These are phyloP conservation scores for Melanostoma scalare DNA, from an alignment of 2,888 invertebrate species.

Conservation along the genomic window DNA sequence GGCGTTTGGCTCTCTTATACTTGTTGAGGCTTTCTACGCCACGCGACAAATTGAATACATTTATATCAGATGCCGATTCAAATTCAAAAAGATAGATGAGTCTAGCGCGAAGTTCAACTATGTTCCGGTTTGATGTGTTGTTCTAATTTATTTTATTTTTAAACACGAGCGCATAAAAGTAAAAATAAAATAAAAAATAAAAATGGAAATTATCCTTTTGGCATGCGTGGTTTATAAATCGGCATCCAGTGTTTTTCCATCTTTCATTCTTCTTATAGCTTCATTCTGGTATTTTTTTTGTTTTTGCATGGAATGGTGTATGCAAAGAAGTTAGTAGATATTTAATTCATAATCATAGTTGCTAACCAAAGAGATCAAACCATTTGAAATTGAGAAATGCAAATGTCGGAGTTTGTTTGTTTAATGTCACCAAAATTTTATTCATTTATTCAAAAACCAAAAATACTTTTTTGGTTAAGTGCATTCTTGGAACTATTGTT, in stretches of 20 bases:
- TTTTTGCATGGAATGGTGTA: conserved; percentile 3
- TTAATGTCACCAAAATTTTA: too few species aligned
- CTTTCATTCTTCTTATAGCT: conserved; percentile 16
- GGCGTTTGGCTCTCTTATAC: not conserved
- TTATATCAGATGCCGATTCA: conserved; percentile 35
- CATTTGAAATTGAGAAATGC: not conserved
- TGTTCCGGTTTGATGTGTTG: conserved; percentile 30
- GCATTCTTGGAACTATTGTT: too few species aligned
- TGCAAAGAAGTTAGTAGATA: conserved; percentile 30
- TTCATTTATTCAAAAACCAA: too few species aligned
- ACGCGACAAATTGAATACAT: conserved; percentile 25
- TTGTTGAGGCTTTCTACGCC: conserved; percentile 9
- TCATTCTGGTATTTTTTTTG: conserved; percentile 47
- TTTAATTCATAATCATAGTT: conserved; percentile 8
- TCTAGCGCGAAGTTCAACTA: not conserved
- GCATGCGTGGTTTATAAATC: not conserved
- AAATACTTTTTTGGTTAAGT: too few species aligned
- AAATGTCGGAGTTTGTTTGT: too few species aligned
- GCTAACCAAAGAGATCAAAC: conserved; percentile 4
- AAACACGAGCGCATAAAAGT: not conserved
- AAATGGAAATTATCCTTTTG: conserved; percentile 44
- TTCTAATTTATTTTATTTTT: not conserved
- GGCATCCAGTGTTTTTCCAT: conserved; percentile 45
- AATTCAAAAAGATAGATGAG: conserved; percentile 32
- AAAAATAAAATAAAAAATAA: conserved; percentile 4